Base-by-base conservation (phyloP, 1,140 invertebrate genomes). In the Sesamia nonagrioides region DNA sequence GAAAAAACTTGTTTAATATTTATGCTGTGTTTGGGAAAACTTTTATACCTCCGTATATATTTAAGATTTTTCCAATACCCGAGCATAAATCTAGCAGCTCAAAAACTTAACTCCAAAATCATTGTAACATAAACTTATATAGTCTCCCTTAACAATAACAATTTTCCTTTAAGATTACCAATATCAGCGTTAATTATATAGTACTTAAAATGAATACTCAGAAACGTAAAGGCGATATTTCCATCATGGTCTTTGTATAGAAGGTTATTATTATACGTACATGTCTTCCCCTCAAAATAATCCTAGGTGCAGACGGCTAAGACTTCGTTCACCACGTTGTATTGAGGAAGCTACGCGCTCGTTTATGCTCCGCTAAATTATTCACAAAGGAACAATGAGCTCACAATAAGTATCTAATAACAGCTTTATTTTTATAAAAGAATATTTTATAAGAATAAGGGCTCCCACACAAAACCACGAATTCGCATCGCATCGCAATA, bases 281-380 rank as follows among this genome's bases (percentile, higher is more conserved):
- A 72, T 56, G 35, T 54, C 69, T n/a, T 48, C 48, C 35, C 37
- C n/a, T 73, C 71, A 60, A 42, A 58, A 37, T 58, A 73, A 73
- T 73, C 71, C 54, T 60, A 73, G 54, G 35, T 17, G 8, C 17
- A 13, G 71, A 42, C 54, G n/a, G 15, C 37, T 42, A 18, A 40
- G 11, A 35, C 7, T 58, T 13, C 5, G 42, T 27, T 13, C 37
- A 63, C 60, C 17, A 18, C 18, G 37, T 21, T 18, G 37, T 63
- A 42, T 13, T 17, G 35, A 37, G 11, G 37, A 40, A 42, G n/a
- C 60, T 42, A 58, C 56, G n/a, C 6, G 21, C 18, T 50, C 21
- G 6, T 13, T 45, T 42, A 37, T 27, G 15, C 63, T 48, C 21
- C 37, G 42, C 48, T 27, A 68, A 68, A 68, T 68, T 27, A 45